Base-by-base conservation (phyloP, 92 coral and sea anemone species). In the Zoanthus sociatus region DNA sequence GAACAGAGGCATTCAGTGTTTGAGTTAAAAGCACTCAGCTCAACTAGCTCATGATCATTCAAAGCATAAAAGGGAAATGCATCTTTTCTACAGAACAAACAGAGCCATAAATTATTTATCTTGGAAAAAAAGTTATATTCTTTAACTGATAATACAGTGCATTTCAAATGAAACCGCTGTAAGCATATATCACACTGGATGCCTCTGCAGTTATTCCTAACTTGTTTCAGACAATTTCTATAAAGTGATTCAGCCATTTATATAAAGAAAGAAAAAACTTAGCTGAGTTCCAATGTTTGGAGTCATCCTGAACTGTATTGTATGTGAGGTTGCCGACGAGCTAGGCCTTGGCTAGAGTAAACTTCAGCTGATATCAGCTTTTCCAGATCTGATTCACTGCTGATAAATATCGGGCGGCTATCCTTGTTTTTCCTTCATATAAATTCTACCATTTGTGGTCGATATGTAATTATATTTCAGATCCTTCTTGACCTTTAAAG, bases 81-180 rank as follows among this genome's bases (percentile, higher is more conserved):
- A 58, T 71, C 79, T 18, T 33, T 51, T 71, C 64, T 83, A 54
- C 79, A 87, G 75, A 32, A 60, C 55, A 79, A 47, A 78, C 84
- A 83, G 51, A 88, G 51, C 91, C 91, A 88, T 17, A 88, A 51
- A 70, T 86, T 87, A 72, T 50, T 56, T 56, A 56, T 56, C 64
- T 13, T 56, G 64, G 64, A 56, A 54, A 54, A 54, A 54, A 3
- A 6, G 11, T 54, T 54, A 15, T 54, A 54, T 54, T 54, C 12
- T 54, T 54, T 54, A 54, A 0, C 60, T 54, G 60, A 10, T 15
- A 54, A 54, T 1, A 54, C 60, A 54, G 60, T 54, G 60, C 60
- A 54, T 54, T 54, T 54, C 60, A 37, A 37, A 37, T 37, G 42
- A 37, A 37, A 37, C 42, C 42, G 1, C 42, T 0, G 42, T 37